Percentiles rank a stretch among this genome's conserved stretches.
Conservation (phyloP, 2,888 invertebrate genomes). For the Beris morrisii region DNA sequence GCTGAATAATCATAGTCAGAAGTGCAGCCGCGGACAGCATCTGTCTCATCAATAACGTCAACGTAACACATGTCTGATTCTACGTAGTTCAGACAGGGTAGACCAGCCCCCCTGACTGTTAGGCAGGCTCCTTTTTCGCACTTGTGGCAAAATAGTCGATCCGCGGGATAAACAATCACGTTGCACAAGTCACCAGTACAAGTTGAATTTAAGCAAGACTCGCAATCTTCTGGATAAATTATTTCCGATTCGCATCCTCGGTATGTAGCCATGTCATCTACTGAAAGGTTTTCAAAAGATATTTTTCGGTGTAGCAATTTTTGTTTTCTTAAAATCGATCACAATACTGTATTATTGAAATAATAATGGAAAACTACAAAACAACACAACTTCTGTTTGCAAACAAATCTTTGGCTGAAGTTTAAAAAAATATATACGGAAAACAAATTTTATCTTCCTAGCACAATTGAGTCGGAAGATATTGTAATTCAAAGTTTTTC, state of each 20-base stretch:
- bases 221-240: conserved; percentile 10
- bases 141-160: conserved; percentile 15
- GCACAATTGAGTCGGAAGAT: no score
- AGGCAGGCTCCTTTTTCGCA: conserved; percentile 20
- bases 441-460: no score
- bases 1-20: conserved; percentile 20
- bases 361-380: no score
- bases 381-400: no score
- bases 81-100: conserved; percentile 9
- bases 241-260: conserved; percentile 9
- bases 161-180: conserved; percentile 10
- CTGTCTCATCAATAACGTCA: conserved; percentile 27
- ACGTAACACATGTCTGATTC: conserved; percentile 6
- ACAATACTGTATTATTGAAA: no score
- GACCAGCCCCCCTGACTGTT: background rate
- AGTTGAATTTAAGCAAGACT: conserved; percentile 14
- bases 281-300: background rate
- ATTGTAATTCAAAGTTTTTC: no score
- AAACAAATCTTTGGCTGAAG: no score
- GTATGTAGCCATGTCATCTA: conserved; percentile 24
- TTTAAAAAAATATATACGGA: no score
- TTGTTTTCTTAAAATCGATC: no score
- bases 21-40: conserved; percentile 22
- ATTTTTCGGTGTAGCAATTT: no score
- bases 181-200: conserved; percentile 24